Evolutionary conservation across 2,888 invertebrate genomes (phyloP).

Genomic region (Terebella lapidaria): DNA sequence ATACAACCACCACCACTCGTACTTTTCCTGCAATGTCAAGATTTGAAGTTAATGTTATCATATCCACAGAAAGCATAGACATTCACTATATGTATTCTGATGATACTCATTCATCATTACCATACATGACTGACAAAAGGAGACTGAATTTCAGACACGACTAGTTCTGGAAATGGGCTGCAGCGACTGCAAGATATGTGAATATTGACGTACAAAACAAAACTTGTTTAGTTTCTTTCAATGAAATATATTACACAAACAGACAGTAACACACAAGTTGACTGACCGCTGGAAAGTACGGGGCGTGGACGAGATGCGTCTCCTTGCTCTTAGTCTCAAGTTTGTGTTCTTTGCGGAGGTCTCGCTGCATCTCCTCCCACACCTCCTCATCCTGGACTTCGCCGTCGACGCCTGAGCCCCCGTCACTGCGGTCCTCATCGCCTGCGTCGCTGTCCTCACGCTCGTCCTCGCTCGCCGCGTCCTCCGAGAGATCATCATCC

Average conservation of each 20-base stretch:
- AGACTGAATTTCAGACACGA: too few species aligned
- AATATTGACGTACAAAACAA: too few species aligned
- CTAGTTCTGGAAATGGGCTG: too few species aligned
- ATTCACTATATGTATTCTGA: too few species aligned
- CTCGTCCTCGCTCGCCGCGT: not conserved
- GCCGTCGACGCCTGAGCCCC: not conserved
- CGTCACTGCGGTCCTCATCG: not conserved
- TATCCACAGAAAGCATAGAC: too few species aligned
- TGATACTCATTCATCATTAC: too few species aligned
- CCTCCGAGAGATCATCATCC: not conserved
- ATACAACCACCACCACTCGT: slow-evolving; percentile 99
- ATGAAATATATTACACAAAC: too few species aligned
- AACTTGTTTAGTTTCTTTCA: too few species aligned
- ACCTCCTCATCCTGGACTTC: slow-evolving; percentile 70
- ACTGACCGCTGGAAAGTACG: slow-evolving; percentile 80
- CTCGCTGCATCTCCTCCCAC: slow-evolving; percentile 89
- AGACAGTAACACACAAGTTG: too few species aligned
- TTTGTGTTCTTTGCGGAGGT: slow-evolving; percentile 69
- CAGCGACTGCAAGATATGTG: too few species aligned
- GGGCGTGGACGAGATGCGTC: slow-evolving; percentile 96
- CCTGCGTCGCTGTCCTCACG: slow-evolving; percentile 24
- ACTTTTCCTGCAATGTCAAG: slow-evolving; percentile 65
- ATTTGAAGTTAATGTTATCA: not conserved
- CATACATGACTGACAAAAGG: too few species aligned
- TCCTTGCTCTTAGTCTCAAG: slow-evolving; percentile 88